Conservation (phyloP, 2,797 vertebrate genomes). For the Sebastes umbrosus region DNA sequence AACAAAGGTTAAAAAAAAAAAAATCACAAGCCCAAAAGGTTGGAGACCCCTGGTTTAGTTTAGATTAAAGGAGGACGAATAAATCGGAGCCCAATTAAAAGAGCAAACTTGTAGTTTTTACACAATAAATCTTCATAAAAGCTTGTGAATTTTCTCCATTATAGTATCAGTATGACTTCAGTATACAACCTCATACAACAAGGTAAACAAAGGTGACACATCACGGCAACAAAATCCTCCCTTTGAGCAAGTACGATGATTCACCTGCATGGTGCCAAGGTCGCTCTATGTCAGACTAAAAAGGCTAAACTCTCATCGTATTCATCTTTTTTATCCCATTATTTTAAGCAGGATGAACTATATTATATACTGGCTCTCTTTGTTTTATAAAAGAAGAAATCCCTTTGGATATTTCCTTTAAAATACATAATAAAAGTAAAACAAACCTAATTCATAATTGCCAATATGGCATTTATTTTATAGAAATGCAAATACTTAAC, state of each 20-base stretch:
- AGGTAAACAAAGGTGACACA: neutral
- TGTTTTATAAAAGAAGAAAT: neutral
- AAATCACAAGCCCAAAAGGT: neutral
- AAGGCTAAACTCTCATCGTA: neutral
- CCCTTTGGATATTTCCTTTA: neutral
- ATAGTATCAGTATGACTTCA: neutral
- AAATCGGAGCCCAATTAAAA: neutral
- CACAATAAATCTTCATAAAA: neutral
- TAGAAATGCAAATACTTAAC: slow-evolving; percentile 38
- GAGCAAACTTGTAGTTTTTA: neutral
- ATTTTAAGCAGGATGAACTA: neutral
- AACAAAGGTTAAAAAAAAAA: too few relatives aligned
- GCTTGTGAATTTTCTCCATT: neutral
- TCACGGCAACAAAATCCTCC: slow-evolving; percentile 4
- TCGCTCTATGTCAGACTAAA: neutral
- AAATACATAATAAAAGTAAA: neutral
- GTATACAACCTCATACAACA: neutral
- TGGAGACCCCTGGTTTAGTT: neutral
- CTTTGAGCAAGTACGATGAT: slow-evolving; percentile 35
- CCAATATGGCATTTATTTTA: slow-evolving; percentile 51
- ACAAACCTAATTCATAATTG: neutral
- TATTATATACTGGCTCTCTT: neutral
- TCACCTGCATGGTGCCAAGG: slow-evolving; percentile 37
- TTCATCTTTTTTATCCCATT: neutral
- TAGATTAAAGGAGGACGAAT: neutral